phyloP scores from a whole-genome alignment of 2,113 vertebrate genomes.

The Setophaga kirtlandii region DNA sequence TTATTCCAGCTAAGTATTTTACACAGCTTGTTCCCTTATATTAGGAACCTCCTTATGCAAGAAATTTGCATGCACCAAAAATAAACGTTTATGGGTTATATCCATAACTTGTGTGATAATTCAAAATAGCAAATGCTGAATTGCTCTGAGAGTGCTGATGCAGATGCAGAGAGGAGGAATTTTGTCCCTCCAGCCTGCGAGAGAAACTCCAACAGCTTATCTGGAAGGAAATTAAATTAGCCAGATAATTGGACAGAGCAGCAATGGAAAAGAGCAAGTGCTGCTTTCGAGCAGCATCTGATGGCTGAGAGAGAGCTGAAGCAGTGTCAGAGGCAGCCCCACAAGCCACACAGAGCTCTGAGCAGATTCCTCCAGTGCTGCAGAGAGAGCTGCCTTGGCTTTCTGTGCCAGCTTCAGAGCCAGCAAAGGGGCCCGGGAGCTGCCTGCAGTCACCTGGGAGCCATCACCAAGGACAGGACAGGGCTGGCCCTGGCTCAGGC shows the following conservation, averaged over 20 bases:
- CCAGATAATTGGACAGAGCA: conserved; percentile 44
- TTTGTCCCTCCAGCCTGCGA: background rate
- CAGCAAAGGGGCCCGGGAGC: background rate
- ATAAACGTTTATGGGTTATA: background rate
- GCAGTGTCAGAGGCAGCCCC: background rate
- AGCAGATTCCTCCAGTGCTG: background rate
- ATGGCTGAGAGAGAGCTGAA: background rate
- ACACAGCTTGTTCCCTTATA: background rate
- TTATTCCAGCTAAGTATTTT: background rate
- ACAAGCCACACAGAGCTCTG: background rate
- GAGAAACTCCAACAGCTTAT: conserved; percentile 22
- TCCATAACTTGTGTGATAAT: background rate
- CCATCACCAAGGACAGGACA: background rate
- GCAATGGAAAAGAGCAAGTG: background rate
- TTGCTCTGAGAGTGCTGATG: background rate
- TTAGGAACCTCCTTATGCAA: background rate
- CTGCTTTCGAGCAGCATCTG: conserved; percentile 1
- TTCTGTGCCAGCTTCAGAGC: background rate
- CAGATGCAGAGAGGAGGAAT: background rate
- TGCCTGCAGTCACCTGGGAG: background rate
- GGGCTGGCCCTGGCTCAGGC: background rate
- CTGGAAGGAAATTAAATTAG: conserved; percentile 62
- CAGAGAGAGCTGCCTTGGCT: background rate
- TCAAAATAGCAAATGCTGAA: background rate
- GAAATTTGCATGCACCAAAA: background rate